Percentiles rank a stretch among this genome's conserved stretches.
These are phyloP conservation scores for Oxycera nigricornis DNA, from an alignment of 2,888 invertebrate genomes.

Conservation along the genomic window DNA sequence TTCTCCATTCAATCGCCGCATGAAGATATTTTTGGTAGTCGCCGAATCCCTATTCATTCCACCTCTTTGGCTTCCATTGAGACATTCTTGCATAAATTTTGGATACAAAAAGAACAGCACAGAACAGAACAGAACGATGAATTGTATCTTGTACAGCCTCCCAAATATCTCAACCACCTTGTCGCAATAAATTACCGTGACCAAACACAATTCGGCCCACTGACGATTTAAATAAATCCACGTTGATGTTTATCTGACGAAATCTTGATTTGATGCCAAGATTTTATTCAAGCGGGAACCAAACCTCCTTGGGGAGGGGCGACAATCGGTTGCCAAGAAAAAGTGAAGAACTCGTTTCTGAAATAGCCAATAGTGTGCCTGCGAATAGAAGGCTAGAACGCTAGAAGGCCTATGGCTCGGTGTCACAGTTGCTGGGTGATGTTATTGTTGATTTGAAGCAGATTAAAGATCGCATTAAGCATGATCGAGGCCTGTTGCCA, in stretches of 20 bases:
- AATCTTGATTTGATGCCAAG: constrained; percentile 28
- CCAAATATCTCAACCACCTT: constrained; percentile 21
- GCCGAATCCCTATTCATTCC: background rate
- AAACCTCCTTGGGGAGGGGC: constrained; percentile 34
- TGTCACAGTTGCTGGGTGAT: background rate
- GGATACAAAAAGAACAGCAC: background rate
- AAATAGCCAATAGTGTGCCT: constrained; percentile 20
- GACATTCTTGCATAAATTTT: background rate
- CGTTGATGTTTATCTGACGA: background rate
- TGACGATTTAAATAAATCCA: constrained; percentile 22
- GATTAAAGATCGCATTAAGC: background rate
- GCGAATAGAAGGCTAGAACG: background rate
- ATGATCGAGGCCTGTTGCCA: constrained; percentile 17
- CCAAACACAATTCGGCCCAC: constrained; percentile 31
- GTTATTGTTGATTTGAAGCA: background rate
- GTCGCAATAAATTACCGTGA: constrained; percentile 33
- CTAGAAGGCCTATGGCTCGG: background rate
- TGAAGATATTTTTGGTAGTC: background rate
- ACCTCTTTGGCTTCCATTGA: background rate
- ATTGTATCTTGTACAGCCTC: constrained; percentile 1
- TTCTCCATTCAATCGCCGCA: background rate
- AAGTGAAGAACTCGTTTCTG: background rate
- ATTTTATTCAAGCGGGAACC: constrained; percentile 7
- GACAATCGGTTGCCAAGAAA: background rate
- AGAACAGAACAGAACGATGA: background rate